Conservation (phyloP, 2,797 vertebrate genomes). For the Ataeniobius toweri region DNA sequence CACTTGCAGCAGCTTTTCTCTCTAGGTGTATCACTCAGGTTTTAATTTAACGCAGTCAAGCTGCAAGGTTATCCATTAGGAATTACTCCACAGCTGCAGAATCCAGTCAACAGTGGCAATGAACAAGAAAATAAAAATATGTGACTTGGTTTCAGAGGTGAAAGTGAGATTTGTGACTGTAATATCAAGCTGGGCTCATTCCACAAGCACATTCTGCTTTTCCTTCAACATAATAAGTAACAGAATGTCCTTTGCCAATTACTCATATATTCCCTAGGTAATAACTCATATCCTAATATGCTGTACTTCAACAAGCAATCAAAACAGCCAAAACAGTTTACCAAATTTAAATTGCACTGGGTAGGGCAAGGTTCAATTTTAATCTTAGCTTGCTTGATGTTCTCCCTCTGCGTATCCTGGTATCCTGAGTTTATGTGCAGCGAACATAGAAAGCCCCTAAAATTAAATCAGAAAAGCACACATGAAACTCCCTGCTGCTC, state of each 20-base stretch:
- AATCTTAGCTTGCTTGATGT: neutral
- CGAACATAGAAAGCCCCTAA: neutral
- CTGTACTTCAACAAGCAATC: neutral
- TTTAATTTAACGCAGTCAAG: slow-evolving; percentile 63
- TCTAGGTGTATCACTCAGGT: slow-evolving; percentile 24
- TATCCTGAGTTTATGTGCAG: neutral
- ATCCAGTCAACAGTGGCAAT: slow-evolving; percentile 40
- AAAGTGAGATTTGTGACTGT: slow-evolving; percentile 22
- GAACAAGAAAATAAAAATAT: slow-evolving; percentile 49
- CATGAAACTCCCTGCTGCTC: neutral
- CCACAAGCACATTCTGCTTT: neutral
- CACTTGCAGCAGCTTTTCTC: slow-evolving; percentile 37
- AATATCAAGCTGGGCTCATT: slow-evolving; percentile 18
- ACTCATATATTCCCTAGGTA: slow-evolving; percentile 13
- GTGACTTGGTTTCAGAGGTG: slow-evolving; percentile 34
- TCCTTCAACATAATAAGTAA: neutral
- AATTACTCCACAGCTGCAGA: slow-evolving; percentile 27
- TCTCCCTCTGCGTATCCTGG: neutral
- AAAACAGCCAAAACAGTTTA: neutral
- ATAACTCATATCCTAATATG: slow-evolving; percentile 20
- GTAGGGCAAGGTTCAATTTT: neutral
- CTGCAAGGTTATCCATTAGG: slow-evolving; percentile 40
- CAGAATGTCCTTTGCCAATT: slow-evolving; percentile 5
- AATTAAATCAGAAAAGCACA: neutral
- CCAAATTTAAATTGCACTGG: neutral